Evolutionary conservation across 2,797 vertebrate species (phyloP).

Genomic region (Apogon hyalosoma): DNA sequence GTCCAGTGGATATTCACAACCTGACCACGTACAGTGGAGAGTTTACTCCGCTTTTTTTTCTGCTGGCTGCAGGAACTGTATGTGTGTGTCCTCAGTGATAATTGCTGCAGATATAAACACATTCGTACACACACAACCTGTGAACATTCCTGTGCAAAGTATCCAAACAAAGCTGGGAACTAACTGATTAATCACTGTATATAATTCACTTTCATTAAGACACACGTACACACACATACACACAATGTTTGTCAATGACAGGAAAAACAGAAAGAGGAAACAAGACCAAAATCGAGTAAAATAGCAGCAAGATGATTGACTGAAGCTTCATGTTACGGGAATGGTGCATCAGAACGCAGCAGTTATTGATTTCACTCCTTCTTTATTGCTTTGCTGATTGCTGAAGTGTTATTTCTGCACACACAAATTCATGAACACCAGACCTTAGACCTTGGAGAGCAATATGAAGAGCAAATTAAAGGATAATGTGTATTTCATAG

Average conservation of each 20-base stretch:
- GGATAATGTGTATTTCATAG: background rate
- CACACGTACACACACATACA: constrained; percentile 8
- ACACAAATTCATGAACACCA: constrained; percentile 1
- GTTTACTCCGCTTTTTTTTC: constrained; percentile 39
- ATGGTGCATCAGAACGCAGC: constrained; percentile 26
- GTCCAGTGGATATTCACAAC: constrained; percentile 57
- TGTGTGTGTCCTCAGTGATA: constrained; percentile 19
- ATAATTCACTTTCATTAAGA: constrained; percentile 30
- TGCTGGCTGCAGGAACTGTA: constrained; percentile 37
- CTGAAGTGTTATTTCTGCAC: constrained; percentile 13
- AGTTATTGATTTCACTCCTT: constrained; percentile 52
- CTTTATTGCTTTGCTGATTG: constrained; percentile 31
- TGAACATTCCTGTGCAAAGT: constrained; percentile 7
- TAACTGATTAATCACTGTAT: constrained; percentile 58
- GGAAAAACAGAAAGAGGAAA: constrained; percentile 1
- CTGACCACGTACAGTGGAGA: constrained; percentile 62
- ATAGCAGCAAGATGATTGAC: constrained; percentile 1
- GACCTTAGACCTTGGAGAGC: background rate
- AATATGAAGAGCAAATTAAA: constrained; percentile 8
- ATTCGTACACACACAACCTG: background rate
- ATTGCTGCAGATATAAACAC: constrained; percentile 35
- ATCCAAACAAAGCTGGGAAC: constrained; percentile 13
- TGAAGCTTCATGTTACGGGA: constrained; percentile 9
- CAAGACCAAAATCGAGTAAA: background rate
- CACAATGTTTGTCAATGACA: background rate